Evolutionary conservation across 2,113 vertebrate genomes (phyloP), one percentile per base, ranked within the genome.

Genomic region (Thinocorus orbignyianus): DNA sequence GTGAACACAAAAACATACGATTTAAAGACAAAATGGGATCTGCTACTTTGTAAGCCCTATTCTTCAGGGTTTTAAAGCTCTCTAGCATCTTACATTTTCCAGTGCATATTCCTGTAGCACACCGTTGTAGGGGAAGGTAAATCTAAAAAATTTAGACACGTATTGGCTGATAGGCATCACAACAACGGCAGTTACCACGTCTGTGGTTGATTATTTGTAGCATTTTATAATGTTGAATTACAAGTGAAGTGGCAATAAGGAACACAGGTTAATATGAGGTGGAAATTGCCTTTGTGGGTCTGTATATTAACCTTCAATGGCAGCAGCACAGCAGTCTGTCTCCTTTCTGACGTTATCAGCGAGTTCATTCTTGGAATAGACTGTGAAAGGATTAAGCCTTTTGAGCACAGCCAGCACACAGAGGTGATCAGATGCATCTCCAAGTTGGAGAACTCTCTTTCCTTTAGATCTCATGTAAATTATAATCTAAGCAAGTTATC

Each of bases 21-120:
- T 11, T 71, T 82, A n/a, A 72, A 86, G 18, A 48, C 23, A 68
- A 28, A 88, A 37, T 62, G 0, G 2, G 54, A 33, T 37, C 22
- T 68, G 19, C 39, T 25, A 24, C 17, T 37, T 41, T 2, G 0
- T 51, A 72, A 49, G 41, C 10, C 2, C 2, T 55, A 1, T n/a
- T 78, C 37, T 41, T 81, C 19, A n/a, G 6, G 61, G 23, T 52
- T 83, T 68, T 35, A 42, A 65, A 73, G 14, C 10, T 80, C 6
- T 65, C 30, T n/a, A 28, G 5, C 22, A 24, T 68, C 10, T 44
- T 35, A 24, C 5, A 15, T 85, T 90, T 87, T 65, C 33, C 12
- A 61, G 48, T 70, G 24, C n/a, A 13, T 18, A 1, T 23, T 35
- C 44, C 22, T 76, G 26, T 71, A 68, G 49, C 14, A 44, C 30